These are phyloP conservation scores for Pelecanus crispus DNA, from an alignment of 2,113 vertebrate genomes.

Conservation along the genomic window DNA sequence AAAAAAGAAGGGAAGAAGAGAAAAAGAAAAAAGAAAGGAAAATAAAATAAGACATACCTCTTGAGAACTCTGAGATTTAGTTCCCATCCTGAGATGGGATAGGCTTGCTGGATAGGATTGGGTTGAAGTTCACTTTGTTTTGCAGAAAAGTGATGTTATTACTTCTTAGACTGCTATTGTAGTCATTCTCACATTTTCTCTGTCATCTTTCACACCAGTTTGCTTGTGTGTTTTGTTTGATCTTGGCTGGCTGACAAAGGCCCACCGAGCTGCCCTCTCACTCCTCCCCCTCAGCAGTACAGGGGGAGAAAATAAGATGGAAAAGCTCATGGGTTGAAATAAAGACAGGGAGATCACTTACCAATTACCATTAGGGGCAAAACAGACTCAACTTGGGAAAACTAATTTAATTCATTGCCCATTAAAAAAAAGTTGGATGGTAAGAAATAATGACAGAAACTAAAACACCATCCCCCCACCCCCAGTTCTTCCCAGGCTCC, in stretches of 20 bases:
- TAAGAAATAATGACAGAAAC: neutral
- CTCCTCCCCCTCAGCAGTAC: neutral
- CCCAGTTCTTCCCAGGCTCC: neutral
- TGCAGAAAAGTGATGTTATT: neutral
- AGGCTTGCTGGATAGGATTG: neutral
- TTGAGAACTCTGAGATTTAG: neutral
- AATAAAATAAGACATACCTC: rapidly evolving
- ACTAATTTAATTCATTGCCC: neutral
- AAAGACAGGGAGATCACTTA: too few species aligned
- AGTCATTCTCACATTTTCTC: neutral
- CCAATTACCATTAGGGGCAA: too few species aligned
- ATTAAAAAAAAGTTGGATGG: neutral
- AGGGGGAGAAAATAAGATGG: neutral
- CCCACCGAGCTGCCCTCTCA: neutral
- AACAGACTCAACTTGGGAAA: too few species aligned
- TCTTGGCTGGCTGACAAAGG: neutral
- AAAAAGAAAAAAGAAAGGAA: rapidly evolving
- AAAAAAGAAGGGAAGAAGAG: rapidly evolving
- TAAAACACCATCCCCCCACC: rapidly evolving
- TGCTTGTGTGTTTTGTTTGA: neutral
- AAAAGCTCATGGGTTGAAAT: neutral
- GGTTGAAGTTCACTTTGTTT: neutral
- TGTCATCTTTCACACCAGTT: neutral
- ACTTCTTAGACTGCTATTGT: neutral
- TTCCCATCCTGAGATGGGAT: neutral